Evolutionary conservation across 2,113 vertebrate genomes (phyloP).

Genomic region (Capreolus pygargus): DNA sequence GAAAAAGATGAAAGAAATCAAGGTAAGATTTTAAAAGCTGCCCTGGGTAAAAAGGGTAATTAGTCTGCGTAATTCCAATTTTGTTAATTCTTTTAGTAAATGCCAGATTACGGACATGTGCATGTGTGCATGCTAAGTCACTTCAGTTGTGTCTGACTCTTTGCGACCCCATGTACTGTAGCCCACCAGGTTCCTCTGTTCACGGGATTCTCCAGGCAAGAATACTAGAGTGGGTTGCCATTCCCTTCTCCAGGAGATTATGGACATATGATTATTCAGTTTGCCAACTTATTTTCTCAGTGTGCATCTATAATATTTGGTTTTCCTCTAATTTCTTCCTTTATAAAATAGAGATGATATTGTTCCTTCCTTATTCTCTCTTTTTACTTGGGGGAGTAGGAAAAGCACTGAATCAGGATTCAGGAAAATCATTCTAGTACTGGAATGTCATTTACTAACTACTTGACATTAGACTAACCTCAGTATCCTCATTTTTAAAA

Average conservation of each 20-base stretch:
- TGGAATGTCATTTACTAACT: background rate
- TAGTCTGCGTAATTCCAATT: background rate
- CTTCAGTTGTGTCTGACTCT: background rate
- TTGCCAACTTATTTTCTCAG: background rate
- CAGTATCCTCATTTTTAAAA: background rate
- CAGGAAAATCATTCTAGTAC: background rate
- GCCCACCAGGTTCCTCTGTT: background rate
- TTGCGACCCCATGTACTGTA: background rate
- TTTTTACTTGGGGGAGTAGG: background rate
- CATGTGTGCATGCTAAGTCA: background rate
- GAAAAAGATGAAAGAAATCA: background rate
- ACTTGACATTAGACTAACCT: background rate
- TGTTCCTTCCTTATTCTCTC: background rate
- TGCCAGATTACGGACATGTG: background rate
- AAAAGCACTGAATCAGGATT: background rate
- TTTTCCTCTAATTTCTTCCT: conserved; percentile 21
- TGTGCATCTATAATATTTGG: background rate
- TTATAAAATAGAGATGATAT: background rate
- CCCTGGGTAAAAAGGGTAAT: background rate
- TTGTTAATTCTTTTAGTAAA: background rate
- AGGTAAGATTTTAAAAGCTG: background rate
- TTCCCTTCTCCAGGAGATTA: background rate
- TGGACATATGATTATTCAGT: background rate
- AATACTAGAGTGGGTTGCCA: background rate
- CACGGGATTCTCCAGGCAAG: background rate